A percentile compares a stretch with the other conserved stretches of the same genome.
These are phyloP conservation scores for Ciconia maguari DNA, from an alignment of 2,113 vertebrate genomes.

Conservation along the genomic window DNA sequence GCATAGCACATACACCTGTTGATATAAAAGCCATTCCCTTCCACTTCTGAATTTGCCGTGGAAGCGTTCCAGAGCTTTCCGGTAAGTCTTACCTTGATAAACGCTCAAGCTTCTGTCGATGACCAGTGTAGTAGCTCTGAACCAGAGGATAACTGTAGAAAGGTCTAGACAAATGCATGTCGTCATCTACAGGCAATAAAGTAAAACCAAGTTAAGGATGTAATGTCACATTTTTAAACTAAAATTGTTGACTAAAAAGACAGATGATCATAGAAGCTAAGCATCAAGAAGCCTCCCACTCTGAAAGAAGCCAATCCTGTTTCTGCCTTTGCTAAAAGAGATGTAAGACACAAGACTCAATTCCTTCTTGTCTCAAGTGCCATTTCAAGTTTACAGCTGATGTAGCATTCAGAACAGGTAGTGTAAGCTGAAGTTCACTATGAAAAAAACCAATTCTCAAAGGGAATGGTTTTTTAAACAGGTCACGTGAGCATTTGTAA, in stretches of 20 bases:
- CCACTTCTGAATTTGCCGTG: background rate
- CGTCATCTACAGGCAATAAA: constrained; percentile 74
- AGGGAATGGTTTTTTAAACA: background rate
- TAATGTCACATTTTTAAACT: background rate
- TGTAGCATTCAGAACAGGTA: fast-evolving
- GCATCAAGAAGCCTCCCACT: background rate
- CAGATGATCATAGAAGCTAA: background rate
- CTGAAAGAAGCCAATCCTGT: background rate
- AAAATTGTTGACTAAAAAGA: background rate
- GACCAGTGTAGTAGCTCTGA: constrained; percentile 84
- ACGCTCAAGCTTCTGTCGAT: constrained; percentile 81
- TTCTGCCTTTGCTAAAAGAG: background rate
- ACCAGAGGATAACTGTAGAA: constrained; percentile 87
- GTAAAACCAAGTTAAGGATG: background rate
- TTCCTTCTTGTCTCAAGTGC: background rate
- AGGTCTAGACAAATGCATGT: constrained; percentile 83
- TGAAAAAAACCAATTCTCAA: background rate
- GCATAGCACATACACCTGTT: background rate
- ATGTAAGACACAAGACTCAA: background rate
- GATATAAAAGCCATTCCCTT: background rate
- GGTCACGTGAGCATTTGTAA: background rate
- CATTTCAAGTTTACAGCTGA: background rate
- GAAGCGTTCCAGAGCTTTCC: background rate
- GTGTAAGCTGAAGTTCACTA: background rate
- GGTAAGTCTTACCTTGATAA: constrained; percentile 78